Conservation (phyloP, 2,113 vertebrate genomes). For the Laticauda colubrina region DNA sequence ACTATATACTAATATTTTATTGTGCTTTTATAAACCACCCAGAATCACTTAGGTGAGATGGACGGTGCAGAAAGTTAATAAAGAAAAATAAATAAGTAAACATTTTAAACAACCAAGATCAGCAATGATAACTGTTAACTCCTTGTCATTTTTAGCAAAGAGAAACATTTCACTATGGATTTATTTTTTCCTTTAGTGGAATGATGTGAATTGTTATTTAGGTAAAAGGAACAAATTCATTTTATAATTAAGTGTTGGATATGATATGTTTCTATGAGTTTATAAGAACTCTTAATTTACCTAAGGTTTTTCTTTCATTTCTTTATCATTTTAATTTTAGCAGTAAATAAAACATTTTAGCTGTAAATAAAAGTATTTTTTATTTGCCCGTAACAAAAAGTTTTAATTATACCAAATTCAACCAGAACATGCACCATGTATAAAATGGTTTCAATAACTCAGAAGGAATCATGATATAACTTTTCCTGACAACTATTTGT, state of each 20-base stretch:
- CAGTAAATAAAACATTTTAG: slow-evolving; percentile 16
- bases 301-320: not conserved
- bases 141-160: not conserved
- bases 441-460: slow-evolving; percentile 36
- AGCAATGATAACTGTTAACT: not conserved
- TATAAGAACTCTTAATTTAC: not conserved
- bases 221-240: not conserved
- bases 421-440: slow-evolving; percentile 38
- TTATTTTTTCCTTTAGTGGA: not conserved
- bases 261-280: not conserved
- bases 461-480: not conserved
- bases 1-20: not conserved
- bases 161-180: not conserved
- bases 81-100: not conserved
- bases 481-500: not conserved
- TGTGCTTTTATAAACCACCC: not conserved
- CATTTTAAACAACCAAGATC: not conserved
- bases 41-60: not conserved
- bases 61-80: not conserved
- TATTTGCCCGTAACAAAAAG: slow-evolving; percentile 25
- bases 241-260: not conserved
- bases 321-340: slow-evolving; percentile 4
- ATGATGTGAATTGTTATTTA: not conserved
- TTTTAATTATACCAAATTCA: slow-evolving; percentile 29
- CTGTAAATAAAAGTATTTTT: slow-evolving; percentile 27